Evolutionary conservation across 1,140 invertebrate species (phyloP), one percentile per base, ranked within the genome.

Genomic region (Drosophila guanche): DNA sequence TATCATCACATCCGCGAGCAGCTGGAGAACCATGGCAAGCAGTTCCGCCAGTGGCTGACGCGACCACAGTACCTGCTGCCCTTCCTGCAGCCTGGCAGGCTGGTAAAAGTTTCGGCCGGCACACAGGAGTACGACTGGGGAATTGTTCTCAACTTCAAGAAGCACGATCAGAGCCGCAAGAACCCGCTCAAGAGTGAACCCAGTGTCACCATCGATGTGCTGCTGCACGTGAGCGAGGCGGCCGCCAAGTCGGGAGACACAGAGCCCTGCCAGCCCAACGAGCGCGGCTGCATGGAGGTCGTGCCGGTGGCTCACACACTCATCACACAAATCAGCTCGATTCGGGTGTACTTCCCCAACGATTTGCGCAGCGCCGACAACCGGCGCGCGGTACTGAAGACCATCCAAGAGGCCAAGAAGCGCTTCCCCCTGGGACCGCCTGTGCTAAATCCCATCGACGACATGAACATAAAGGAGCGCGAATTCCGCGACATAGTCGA

Each of bases 111-210:
- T 2, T 97, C 97, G 92, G 96, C 95, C 79, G 95, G 95, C 51
- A 94, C 95, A 0, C 93, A 96, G 60, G 95, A 98, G 90, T 99
- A 98, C 92, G 98, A 98, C 74, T 99, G 98, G 98, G 98, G 98
- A 37, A 96, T 98, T 23, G 94, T 99, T 45, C 94, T 99, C 1
- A 99, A 98, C 91, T 99, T 98, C 83, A 96, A 97, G 78, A 97
- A 97, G 77, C 93, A 95, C 20, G 62, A 92, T 92, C 40, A 91
- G 89, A 57, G 76, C 46, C 69, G 86, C 23, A 93, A 91, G 76
- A 95, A 95, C 92, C 93, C 95, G 1, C 70, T 93, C 3, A 93
- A 94, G 29, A 27, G 93, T 0, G 93, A 93, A 5, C 92, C 93
- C 0, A 92, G 92, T 7, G 95, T 98, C 55, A 94, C 97, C 33